Conservation (phyloP, 2,888 invertebrate species). For the Charanyca ferruginea region DNA sequence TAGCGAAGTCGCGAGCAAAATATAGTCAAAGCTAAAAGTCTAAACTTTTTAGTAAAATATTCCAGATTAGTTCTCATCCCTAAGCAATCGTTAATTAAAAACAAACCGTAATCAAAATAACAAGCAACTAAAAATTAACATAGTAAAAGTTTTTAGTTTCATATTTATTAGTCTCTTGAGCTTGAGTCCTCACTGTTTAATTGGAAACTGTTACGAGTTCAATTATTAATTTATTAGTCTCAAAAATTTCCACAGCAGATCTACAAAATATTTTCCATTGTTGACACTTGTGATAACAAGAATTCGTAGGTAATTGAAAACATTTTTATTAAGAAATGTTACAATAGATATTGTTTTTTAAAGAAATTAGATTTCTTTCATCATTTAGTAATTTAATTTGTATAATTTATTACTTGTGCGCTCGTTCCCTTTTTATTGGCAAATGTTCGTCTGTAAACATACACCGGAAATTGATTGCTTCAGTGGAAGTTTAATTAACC, state of each 20-base stretch:
- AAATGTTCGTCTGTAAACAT: conserved; percentile 4
- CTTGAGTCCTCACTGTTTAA: conserved; percentile 8
- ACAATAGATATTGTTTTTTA: background rate
- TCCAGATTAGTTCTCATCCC: background rate
- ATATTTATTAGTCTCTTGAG: background rate
- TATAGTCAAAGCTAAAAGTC: too few relatives aligned
- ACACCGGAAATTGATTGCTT: conserved; percentile 32
- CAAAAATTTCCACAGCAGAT: background rate
- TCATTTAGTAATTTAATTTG: background rate
- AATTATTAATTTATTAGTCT: background rate
- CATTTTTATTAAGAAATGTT: background rate
- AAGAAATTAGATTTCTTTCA: background rate
- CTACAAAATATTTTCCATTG: background rate
- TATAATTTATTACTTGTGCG: background rate
- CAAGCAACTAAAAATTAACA: background rate
- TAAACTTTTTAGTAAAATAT: too few relatives aligned
- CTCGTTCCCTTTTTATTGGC: conserved; percentile 22
- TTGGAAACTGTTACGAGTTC: conserved; percentile 26
- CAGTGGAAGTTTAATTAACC: conserved; percentile 10
- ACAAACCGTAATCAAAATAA: conserved; percentile 16
- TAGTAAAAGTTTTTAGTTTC: conserved; percentile 6
- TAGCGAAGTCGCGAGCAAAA: too few relatives aligned
- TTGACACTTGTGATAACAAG: background rate
- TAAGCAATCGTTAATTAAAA: conserved; percentile 6
- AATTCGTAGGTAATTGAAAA: background rate